A percentile compares a stretch with the other conserved stretches of the same genome.
phyloP scores from a whole-genome alignment of 2,797 vertebrate species.

The Salarias fasciatus region DNA sequence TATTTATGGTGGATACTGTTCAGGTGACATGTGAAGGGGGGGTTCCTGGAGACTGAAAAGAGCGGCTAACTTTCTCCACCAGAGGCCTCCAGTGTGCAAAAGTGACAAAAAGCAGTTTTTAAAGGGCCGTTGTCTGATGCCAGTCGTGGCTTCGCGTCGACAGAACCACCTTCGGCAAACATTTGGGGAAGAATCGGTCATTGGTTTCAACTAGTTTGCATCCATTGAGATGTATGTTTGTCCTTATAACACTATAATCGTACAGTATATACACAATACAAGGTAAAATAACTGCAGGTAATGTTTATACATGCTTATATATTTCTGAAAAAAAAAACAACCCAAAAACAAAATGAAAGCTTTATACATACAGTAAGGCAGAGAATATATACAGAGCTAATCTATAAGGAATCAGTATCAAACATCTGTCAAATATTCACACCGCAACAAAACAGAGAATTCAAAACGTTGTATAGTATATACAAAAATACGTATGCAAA shows the following conservation, averaged over 20 bases:
- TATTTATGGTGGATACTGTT: conserved; percentile 63
- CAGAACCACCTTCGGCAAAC: conserved; percentile 47
- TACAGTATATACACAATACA: conserved; percentile 89
- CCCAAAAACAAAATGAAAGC: conserved; percentile 81
- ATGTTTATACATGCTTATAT: conserved; percentile 91
- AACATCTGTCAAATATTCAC: conserved; percentile 82
- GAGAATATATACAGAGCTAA: conserved; percentile 90
- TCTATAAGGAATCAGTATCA: conserved; percentile 80
- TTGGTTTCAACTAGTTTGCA: conserved; percentile 84
- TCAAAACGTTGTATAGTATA: conserved; percentile 75
- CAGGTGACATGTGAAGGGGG: conserved; percentile 54
- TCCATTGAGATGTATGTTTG: conserved; percentile 83
- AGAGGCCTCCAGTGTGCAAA: conserved; percentile 74
- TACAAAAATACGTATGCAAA: conserved; percentile 88
- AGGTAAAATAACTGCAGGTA: conserved; percentile 84
- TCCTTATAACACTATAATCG: conserved; percentile 77
- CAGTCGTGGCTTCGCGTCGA: conserved; percentile 64
- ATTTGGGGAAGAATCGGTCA: conserved; percentile 50
- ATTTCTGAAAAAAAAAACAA: conserved; percentile 84
- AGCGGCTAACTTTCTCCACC: conserved; percentile 43
- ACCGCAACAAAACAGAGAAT: conserved; percentile 77
- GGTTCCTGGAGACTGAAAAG: conserved; percentile 51
- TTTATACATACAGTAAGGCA: conserved; percentile 88
- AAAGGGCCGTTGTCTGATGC: conserved; percentile 77
- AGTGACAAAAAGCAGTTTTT: conserved; percentile 72